phyloP scores from a whole-genome alignment of 2,113 vertebrate species.

The Equus przewalskii region DNA sequence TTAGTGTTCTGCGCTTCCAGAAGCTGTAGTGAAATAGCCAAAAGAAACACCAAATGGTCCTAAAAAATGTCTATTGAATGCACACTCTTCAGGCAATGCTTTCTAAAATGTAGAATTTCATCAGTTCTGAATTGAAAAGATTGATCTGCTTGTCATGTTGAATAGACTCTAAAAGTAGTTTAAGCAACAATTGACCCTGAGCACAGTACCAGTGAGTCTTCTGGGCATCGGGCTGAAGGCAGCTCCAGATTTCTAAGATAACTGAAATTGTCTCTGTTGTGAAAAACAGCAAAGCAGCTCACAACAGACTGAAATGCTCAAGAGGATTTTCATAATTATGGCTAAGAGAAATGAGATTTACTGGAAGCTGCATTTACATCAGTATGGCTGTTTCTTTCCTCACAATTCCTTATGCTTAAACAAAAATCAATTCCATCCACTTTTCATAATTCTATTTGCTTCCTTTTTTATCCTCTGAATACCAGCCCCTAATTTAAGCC shows the following conservation, averaged over 20 bases:
- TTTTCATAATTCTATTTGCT: constrained; percentile 75
- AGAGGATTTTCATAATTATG: constrained; percentile 87
- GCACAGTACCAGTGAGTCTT: constrained; percentile 81
- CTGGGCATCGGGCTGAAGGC: constrained; percentile 83
- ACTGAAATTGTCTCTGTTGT: constrained; percentile 83
- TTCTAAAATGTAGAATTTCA: constrained; percentile 90
- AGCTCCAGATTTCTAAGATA: constrained; percentile 86
- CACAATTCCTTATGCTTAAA: constrained; percentile 64
- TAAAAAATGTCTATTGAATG: constrained; percentile 87
- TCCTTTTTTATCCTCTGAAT: constrained; percentile 74
- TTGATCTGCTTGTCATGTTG: constrained; percentile 91
- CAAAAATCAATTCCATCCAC: constrained; percentile 65
- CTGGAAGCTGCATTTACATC: constrained; percentile 82
- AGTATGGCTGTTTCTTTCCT: constrained; percentile 74
- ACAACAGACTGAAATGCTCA: constrained; percentile 74
- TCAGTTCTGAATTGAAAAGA: constrained; percentile 89
- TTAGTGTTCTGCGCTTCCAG: constrained; percentile 78
- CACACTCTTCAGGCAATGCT: constrained; percentile 84
- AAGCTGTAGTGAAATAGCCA: constrained; percentile 75
- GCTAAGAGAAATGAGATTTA: constrained; percentile 80
- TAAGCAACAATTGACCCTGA: constrained; percentile 89
- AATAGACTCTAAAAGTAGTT: constrained; percentile 89
- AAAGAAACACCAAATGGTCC: constrained; percentile 82
- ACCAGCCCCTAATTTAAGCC: constrained; percentile 62
- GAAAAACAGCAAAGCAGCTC: constrained; percentile 72